phyloP scores from a whole-genome alignment of 2,888 invertebrate genomes.

The Oscheius sp. region DNA sequence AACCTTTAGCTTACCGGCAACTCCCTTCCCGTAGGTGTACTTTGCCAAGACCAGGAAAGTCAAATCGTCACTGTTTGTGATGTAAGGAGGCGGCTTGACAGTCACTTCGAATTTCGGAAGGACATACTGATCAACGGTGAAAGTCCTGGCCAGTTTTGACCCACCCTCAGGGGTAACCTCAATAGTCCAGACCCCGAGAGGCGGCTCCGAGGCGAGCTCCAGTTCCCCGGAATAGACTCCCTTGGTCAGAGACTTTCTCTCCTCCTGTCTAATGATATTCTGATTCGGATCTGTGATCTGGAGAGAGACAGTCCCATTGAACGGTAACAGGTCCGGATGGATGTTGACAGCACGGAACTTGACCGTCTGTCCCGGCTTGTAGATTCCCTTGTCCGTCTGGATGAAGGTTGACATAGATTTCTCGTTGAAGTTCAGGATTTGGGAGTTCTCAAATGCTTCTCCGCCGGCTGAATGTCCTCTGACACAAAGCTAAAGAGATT shows the following conservation, averaged over 20 bases:
- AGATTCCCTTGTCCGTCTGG: conserved; percentile 91
- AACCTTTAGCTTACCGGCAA: conserved; percentile 77
- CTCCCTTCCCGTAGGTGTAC: conserved; percentile 81
- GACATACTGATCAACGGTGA: conserved; percentile 83
- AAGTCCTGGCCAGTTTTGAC: conserved; percentile 77
- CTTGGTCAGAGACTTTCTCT: conserved; percentile 3
- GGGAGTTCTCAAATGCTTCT: conserved; percentile 52
- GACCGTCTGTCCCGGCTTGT: conserved; percentile 82
- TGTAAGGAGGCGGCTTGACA: conserved; percentile 85
- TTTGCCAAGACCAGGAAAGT: conserved; percentile 85
- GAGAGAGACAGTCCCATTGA: conserved; percentile 79
- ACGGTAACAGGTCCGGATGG: conserved; percentile 83
- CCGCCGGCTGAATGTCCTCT: conserved; percentile 61
- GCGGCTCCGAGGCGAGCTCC: conserved; percentile 73
- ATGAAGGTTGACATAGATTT: conserved; percentile 88
- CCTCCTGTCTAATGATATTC: conserved; percentile 70
- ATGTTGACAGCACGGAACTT: conserved; percentile 85
- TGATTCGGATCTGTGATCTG: conserved; percentile 77
- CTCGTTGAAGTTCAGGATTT: conserved; percentile 79
- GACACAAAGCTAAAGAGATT: conserved; percentile 57
- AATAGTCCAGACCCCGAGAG: conserved; percentile 74
- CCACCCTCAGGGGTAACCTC: conserved; percentile 65
- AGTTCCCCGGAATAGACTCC: conserved; percentile 73
- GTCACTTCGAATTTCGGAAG: conserved; percentile 91
- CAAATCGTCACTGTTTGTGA: conserved; percentile 85